Evolutionary conservation across 2,888 invertebrate genomes (phyloP).

Genomic region (Morinoia aosen): DNA sequence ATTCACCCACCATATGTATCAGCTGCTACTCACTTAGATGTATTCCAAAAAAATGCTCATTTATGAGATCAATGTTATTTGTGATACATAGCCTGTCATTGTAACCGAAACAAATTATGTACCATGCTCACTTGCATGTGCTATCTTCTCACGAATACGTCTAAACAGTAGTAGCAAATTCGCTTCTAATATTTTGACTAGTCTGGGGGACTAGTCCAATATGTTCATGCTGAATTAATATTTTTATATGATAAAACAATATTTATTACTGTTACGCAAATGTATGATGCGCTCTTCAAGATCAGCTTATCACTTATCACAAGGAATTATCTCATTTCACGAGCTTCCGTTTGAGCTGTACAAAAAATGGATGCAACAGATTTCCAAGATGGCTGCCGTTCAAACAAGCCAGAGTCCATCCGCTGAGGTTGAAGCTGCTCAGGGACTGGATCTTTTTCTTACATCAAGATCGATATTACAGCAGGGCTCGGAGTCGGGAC

Average conservation of each 20-base stretch:
- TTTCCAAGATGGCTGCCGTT: slow-evolving; percentile 10
- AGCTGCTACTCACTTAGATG: background rate
- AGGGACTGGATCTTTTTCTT: background rate
- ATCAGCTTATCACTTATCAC: background rate
- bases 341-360: background rate
- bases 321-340: background rate
- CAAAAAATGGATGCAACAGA: background rate
- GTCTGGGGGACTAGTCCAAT: no score
- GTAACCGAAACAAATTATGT: background rate
- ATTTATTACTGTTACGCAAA: background rate
- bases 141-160: background rate
- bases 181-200: background rate
- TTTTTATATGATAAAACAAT: background rate
- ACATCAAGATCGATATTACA: background rate
- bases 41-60: background rate
- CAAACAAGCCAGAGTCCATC: background rate
- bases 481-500: background rate
- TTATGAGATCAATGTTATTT: background rate
- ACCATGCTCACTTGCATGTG: background rate
- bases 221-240: background rate
- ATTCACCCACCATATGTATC: background rate
- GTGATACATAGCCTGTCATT: background rate
- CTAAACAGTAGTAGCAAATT: background rate
- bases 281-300: background rate
- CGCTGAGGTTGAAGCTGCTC: background rate